Percentiles rank a stretch among this genome's conserved stretches.
Evolutionary conservation across 2,113 vertebrate genomes (phyloP).

Genomic region (Murina feae): DNA sequence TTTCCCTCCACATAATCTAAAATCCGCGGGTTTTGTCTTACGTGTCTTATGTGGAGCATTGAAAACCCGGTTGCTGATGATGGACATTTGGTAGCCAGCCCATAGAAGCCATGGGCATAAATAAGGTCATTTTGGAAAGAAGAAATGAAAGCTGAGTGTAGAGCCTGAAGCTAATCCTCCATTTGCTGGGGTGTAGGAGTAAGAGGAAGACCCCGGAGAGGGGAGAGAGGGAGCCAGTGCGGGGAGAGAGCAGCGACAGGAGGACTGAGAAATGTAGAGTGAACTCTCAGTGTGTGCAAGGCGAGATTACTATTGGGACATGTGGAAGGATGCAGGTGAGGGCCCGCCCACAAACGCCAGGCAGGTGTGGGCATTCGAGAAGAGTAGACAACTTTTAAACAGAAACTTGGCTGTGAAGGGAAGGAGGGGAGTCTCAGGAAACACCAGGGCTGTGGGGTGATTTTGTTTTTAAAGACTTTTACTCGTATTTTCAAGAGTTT

Average conservation of each 20-base stretch:
- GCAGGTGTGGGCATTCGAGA: neutral
- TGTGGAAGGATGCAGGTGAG: neutral
- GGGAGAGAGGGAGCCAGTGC: neutral
- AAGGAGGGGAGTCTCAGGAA: neutral
- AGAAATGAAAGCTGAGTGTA: neutral
- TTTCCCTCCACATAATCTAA: neutral
- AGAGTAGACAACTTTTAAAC: neutral
- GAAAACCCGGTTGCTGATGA: neutral
- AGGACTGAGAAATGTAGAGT: too few relatives aligned
- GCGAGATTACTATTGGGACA: neutral
- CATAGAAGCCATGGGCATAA: too few relatives aligned
- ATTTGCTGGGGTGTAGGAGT: accelerated
- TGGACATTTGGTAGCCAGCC: neutral
- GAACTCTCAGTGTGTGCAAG: accelerated
- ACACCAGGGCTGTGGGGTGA: neutral
- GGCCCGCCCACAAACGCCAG: neutral
- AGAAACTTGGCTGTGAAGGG: neutral
- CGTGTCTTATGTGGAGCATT: neutral
- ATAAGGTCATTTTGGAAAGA: too few relatives aligned
- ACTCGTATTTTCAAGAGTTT: too few relatives aligned
- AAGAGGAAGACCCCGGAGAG: neutral
- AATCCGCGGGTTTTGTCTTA: neutral
- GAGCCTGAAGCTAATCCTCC: accelerated
- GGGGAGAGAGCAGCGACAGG: neutral
- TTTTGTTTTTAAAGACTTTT: neutral